A percentile compares a stretch with the other conserved stretches of the same genome.
Evolutionary conservation across 1,140 invertebrate genomes (phyloP).

Genomic region (Brachionus paranguensis): DNA sequence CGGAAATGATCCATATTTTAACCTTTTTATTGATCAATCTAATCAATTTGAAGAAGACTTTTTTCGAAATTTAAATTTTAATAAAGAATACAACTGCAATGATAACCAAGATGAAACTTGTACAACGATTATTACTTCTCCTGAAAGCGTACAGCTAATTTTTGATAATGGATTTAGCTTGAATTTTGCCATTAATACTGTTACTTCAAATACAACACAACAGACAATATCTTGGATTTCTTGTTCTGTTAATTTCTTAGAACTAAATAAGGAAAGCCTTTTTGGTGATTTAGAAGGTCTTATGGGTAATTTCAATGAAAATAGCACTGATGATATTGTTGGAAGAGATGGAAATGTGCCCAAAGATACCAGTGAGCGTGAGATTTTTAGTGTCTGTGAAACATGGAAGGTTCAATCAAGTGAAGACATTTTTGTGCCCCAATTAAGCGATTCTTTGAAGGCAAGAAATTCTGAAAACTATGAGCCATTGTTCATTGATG

Average conservation of each 20-base stretch:
- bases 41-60: neutral
- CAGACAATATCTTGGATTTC: neutral
- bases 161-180: constrained; percentile 21
- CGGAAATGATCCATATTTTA: neutral
- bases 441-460: too few species aligned
- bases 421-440: neutral
- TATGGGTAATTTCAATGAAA: constrained; percentile 24
- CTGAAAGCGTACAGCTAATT: neutral
- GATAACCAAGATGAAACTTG: neutral
- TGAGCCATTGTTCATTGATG: constrained; percentile 12
- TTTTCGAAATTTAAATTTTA: neutral
- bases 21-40: neutral
- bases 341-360: neutral
- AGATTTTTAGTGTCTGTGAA: neutral
- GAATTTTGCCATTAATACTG: neutral
- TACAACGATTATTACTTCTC: neutral
- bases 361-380: neutral
- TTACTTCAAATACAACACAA: neutral
- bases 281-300: neutral
- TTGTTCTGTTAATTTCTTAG: neutral
- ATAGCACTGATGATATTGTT: neutral
- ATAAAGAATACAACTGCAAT: neutral
- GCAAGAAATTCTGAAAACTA: neutral
- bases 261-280: neutral
- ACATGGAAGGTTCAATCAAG: neutral